Conservation (phyloP, 2,113 vertebrate species). For the Coryphaenoides rupestris region DNA sequence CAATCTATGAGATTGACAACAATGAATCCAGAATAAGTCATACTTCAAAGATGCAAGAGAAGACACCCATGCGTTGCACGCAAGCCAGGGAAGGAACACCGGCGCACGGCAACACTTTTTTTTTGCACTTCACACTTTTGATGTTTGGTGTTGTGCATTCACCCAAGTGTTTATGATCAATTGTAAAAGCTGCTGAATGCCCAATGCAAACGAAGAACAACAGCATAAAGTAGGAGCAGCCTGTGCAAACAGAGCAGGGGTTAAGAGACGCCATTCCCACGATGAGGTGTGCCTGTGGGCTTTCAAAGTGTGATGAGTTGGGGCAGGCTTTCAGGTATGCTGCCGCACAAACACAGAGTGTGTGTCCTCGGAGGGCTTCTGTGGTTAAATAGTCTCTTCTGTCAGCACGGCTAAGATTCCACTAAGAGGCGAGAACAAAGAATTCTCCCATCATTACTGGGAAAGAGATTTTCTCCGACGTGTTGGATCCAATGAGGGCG, state of each 20-base stretch:
- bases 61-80: background rate
- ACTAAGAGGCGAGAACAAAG: conserved; percentile 61
- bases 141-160: conserved; percentile 36
- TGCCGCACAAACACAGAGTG: conserved; percentile 52
- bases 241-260: conserved; percentile 62
- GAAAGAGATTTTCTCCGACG: conserved; percentile 52
- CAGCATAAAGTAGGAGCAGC: conserved; percentile 57
- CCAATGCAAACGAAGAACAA: conserved; percentile 23
- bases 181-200: conserved; percentile 31
- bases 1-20: conserved; percentile 8
- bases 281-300: conserved; percentile 58
- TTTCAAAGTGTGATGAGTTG: conserved; percentile 68
- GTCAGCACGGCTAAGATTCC: conserved; percentile 62
- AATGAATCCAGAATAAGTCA: conserved; percentile 27
- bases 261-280: conserved; percentile 69
- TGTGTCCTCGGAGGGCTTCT: conserved; percentile 56
- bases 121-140: conserved; percentile 30
- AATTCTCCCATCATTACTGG: conserved; percentile 40
- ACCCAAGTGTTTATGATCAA: conserved; percentile 29
- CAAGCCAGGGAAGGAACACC: background rate
- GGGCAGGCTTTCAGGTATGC: conserved; percentile 51
- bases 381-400: conserved; percentile 61
- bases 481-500: conserved; percentile 24
- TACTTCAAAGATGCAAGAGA: conserved; percentile 38
- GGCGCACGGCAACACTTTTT: conserved; percentile 17